phyloP scores from a whole-genome alignment of 2,888 invertebrate species.

The Mimumesa dahlbomi region DNA sequence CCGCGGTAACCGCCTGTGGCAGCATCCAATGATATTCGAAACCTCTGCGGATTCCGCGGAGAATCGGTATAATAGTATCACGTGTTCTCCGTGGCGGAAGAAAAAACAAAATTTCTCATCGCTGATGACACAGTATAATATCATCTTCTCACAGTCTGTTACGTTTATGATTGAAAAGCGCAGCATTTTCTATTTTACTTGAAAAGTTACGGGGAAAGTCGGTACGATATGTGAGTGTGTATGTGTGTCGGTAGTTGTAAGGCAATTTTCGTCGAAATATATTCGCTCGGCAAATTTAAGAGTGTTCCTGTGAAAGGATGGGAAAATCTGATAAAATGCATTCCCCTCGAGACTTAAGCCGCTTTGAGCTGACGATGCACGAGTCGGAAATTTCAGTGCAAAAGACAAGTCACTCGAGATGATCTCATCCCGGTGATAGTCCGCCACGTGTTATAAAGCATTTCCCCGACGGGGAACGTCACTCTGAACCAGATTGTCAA shows the following conservation, averaged over 20 bases:
- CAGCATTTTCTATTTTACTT: too few relatives aligned
- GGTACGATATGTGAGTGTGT: too few relatives aligned
- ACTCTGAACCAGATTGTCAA: too few relatives aligned
- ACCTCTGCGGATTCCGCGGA: slow-evolving; percentile 25
- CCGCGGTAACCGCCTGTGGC: slow-evolving; percentile 30
- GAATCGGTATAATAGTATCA: slow-evolving; percentile 7
- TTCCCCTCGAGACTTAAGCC: slow-evolving; percentile 28
- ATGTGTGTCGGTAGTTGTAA: too few relatives aligned
- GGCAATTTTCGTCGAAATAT: too few relatives aligned
- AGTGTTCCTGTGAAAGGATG: background rate
- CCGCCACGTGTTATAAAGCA: slow-evolving; percentile 9
- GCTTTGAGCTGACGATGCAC: slow-evolving; percentile 44
- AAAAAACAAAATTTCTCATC: background rate
- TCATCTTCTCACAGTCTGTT: too few relatives aligned
- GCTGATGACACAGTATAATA: background rate
- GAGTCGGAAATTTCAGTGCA: slow-evolving; percentile 27
- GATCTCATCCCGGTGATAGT: slow-evolving; percentile 8
- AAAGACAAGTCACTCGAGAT: slow-evolving; percentile 25
- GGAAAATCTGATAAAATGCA: slow-evolving; percentile 36
- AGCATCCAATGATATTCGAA: slow-evolving; percentile 27
- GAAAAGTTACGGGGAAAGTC: too few relatives aligned
- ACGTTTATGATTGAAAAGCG: too few relatives aligned
- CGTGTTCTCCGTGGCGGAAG: background rate
- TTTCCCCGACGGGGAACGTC: background rate
- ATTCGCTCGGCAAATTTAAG: too few relatives aligned